phyloP scores from a whole-genome alignment of 1,140 invertebrate genomes.

The Adelges cooleyi region DNA sequence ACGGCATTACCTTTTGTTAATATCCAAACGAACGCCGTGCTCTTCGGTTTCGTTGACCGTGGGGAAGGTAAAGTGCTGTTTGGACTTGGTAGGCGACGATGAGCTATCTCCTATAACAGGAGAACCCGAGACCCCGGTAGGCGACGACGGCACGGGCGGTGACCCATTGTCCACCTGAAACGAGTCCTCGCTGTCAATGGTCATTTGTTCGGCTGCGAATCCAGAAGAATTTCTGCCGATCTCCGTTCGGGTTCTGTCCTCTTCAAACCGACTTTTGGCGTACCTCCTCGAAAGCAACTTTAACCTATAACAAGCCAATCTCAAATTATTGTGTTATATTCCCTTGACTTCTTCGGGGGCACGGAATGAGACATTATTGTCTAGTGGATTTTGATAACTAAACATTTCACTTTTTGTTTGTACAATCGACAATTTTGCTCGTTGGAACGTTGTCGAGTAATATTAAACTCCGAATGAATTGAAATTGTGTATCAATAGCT shows the following conservation, averaged over 20 bases:
- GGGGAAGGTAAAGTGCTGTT: slow-evolving; percentile 30
- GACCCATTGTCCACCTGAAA: slow-evolving; percentile 28
- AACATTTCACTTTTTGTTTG: too few relatives aligned
- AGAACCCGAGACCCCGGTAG: slow-evolving; percentile 31
- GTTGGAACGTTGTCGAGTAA: too few relatives aligned
- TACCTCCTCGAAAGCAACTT: slow-evolving; percentile 35
- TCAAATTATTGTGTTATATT: too few relatives aligned
- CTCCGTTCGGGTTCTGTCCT: slow-evolving; percentile 31
- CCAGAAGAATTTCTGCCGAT: slow-evolving; percentile 34
- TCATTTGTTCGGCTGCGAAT: slow-evolving; percentile 36
- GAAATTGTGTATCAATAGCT: too few relatives aligned
- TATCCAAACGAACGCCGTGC: neutral
- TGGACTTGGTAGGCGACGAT: slow-evolving; percentile 24
- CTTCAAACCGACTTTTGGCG: slow-evolving; percentile 34
- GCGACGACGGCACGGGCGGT: slow-evolving; percentile 31
- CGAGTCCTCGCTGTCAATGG: slow-evolving; percentile 35
- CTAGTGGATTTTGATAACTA: too few relatives aligned
- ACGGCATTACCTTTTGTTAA: too few relatives aligned
- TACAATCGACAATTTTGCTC: too few relatives aligned
- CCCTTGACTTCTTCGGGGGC: too few relatives aligned
- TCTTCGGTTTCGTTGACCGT: slow-evolving; percentile 23
- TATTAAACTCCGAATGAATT: too few relatives aligned
- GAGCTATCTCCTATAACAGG: neutral
- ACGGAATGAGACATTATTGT: too few relatives aligned
- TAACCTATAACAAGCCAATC: slow-evolving; percentile 20